Conservation (phyloP, 2,888 invertebrate species). For the Meloe dianella region DNA sequence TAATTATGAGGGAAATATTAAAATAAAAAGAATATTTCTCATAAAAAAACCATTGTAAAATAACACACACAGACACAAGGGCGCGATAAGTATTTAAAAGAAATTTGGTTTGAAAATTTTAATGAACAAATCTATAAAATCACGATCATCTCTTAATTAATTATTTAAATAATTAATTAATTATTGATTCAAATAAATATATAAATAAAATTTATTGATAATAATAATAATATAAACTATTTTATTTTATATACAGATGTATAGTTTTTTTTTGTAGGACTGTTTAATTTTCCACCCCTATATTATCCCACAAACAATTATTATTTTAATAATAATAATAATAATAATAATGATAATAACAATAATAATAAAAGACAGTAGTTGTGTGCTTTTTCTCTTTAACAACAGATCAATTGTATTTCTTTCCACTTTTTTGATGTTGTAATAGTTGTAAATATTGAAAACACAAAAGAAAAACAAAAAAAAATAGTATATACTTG, state of each 20-base stretch:
- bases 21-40: too few species aligned
- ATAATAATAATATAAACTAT: constrained; percentile 15
- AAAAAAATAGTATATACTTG: constrained; percentile 32
- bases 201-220: background rate
- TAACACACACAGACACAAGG: too few species aligned
- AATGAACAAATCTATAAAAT: too few species aligned
- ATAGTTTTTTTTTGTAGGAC: constrained; percentile 31
- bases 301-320: constrained; percentile 18
- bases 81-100: too few species aligned
- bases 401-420: constrained; percentile 23
- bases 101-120: too few species aligned
- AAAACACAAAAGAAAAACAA: constrained; percentile 4
- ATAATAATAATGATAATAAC: constrained; percentile 16
- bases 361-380: constrained; percentile 20
- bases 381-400: constrained; percentile 33
- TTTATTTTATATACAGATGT: constrained; percentile 38
- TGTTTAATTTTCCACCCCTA: constrained; percentile 30
- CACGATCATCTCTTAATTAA: too few species aligned
- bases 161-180: too few species aligned
- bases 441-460: constrained; percentile 32
- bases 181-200: background rate
- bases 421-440: constrained; percentile 42
- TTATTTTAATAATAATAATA: too few species aligned
- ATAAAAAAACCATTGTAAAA: too few species aligned
- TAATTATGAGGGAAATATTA: too few species aligned